phyloP scores from a whole-genome alignment of 2,797 vertebrate genomes.

The Coregonus sp. region DNA sequence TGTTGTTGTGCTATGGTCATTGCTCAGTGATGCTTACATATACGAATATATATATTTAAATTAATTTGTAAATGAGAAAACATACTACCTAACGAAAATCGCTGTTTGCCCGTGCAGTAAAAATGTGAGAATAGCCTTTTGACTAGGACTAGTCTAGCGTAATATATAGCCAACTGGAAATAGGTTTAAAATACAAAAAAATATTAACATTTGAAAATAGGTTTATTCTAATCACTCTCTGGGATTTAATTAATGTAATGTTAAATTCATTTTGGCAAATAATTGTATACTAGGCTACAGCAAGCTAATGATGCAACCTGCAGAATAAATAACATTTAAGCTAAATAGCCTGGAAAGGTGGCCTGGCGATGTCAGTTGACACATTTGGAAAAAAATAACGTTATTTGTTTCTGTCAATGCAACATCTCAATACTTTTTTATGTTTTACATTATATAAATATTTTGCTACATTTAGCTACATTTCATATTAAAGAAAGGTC shows the following conservation, averaged over 20 bases:
- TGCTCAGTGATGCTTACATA: background rate
- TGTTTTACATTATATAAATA: no score
- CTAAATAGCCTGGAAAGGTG: background rate
- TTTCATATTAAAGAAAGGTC: no score
- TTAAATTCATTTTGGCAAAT: conserved; percentile 4
- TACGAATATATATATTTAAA: no score
- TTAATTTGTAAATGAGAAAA: background rate
- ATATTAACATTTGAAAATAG: background rate
- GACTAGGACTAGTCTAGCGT: background rate
- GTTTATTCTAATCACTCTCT: conserved; percentile 13
- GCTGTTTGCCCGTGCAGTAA: background rate
- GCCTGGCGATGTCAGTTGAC: background rate
- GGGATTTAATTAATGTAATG: conserved; percentile 11
- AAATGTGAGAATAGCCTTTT: background rate
- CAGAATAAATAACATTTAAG: background rate
- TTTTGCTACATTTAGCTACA: no score
- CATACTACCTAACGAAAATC: background rate
- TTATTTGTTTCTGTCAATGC: no score
- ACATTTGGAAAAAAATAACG: background rate
- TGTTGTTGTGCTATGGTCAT: background rate
- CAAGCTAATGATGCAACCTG: background rate
- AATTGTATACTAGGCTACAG: background rate
- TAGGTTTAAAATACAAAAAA: background rate
- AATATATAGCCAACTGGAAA: background rate
- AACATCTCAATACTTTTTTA: no score